These are phyloP conservation scores for Ashinkailepas kermadecensis DNA, from an alignment of 2,888 invertebrate species.

Conservation along the genomic window DNA sequence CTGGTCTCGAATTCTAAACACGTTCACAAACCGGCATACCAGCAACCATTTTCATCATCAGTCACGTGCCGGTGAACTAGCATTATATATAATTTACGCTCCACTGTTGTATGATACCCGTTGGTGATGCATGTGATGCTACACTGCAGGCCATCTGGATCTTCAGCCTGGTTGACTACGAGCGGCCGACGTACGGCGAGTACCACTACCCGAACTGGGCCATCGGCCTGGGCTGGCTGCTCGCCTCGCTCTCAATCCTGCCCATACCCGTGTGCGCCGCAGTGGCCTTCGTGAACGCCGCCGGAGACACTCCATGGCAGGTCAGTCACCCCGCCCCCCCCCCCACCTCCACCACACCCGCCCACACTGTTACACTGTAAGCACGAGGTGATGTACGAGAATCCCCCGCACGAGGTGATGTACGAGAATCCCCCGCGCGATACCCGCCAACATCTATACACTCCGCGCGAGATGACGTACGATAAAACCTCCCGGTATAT, in stretches of 20 bases:
- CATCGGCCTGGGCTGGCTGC: conserved; percentile 75
- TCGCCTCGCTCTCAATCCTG: conserved; percentile 69
- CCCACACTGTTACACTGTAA: no score
- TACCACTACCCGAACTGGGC: conserved; percentile 72
- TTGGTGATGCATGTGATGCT: no score
- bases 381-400: neutral
- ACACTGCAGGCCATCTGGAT: conserved; percentile 68
- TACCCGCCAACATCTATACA: no score
- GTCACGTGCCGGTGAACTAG: no score
- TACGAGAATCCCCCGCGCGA: neutral
- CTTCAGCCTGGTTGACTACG: conserved; percentile 78
- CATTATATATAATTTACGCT: no score
- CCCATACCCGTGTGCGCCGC: conserved; percentile 78
- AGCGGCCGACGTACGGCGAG: conserved; percentile 70
- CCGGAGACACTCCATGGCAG: conserved; percentile 62
- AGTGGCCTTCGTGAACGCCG: conserved; percentile 59
- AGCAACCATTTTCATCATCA: no score
- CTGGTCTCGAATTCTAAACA: no score
- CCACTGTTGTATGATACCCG: no score
- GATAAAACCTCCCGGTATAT: no score
- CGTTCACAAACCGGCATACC: no score
- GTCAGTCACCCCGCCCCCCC: conserved; percentile 45
- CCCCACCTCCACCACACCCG: no score
- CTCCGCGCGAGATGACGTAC: no score
- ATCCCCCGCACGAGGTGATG: neutral